A percentile compares a stretch with the other conserved stretches of the same genome.
phyloP scores from a whole-genome alignment of 2,888 invertebrate species.

The Pandemis corylana region DNA sequence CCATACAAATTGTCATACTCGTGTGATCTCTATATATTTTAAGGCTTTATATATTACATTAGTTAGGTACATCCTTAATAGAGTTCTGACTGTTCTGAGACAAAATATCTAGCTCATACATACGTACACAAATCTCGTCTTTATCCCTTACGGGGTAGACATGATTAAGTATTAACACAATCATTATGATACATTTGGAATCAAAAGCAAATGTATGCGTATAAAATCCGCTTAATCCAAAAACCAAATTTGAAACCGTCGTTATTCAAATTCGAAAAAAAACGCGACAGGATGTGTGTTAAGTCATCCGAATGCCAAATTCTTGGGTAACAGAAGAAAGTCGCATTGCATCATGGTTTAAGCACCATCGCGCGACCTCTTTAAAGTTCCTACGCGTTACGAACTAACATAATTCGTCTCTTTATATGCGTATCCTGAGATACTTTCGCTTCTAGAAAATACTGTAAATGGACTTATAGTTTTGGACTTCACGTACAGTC shows the following conservation, averaged over 20 bases:
- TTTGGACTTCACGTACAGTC: conserved; percentile 11
- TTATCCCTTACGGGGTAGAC: too few species aligned
- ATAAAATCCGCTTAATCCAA: not conserved
- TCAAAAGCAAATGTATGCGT: not conserved
- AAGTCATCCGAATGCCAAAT: conserved; percentile 33
- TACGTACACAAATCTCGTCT: too few species aligned
- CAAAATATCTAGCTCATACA: too few species aligned
- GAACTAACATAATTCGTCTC: conserved; percentile 36
- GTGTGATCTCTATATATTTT: too few species aligned
- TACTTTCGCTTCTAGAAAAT: conserved; percentile 22
- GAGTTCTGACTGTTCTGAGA: not conserved
- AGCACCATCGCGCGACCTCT: conserved; percentile 32
- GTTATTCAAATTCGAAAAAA: conserved; percentile 10
- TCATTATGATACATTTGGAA: not conserved
- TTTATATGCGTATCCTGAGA: conserved; percentile 37
- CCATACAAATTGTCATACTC: too few species aligned
- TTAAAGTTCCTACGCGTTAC: conserved; percentile 30
- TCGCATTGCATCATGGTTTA: conserved; percentile 30
- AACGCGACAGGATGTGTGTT: conserved; percentile 29
- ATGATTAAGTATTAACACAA: too few species aligned
- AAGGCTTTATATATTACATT: too few species aligned
- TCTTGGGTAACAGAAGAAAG: conserved; percentile 42
- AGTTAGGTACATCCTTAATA: too few species aligned
- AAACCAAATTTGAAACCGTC: conserved; percentile 11
- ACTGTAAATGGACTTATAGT: conserved; percentile 18